Evolutionary conservation across 2,797 vertebrate species (phyloP), one percentile per base, ranked within the genome.

Genomic region (Pelodytes ibericus): DNA sequence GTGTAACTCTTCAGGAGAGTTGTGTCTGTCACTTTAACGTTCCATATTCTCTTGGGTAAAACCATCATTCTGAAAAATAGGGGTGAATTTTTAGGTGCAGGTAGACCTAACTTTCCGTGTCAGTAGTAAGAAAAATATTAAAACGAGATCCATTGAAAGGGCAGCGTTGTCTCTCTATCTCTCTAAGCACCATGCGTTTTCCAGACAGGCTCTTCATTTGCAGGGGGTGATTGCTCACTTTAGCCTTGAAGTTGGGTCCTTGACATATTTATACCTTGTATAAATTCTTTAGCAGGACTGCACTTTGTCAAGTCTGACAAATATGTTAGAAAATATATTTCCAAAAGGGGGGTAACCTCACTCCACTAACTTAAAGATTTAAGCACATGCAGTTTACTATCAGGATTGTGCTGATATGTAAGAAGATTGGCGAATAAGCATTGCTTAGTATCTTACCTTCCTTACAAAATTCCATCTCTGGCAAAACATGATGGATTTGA

Each of bases 241-340:
- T 80, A 80, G 81, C 81, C 79, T 84, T 81, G 83, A 82, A 84
- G 76, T 68, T 72, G 65, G 82, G 80, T 24, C 81, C 80, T 84
- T 84, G 85, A 84, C 87, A 85, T 86, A 84, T 87, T 84, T 83
- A 82, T 80, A 80, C 86, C 82, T 81, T 60, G 84, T 81, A 72
- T 79, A 86, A 89, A 88, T 87, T 83, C 86, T 86, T 86, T 82
- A 71, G 75, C 82, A 82, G 80, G 86, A 82, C 88, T 88, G 88
- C 75, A 81, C 86, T 89, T 89, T 85, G 88, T 88, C 88, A 88
- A 81, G 81, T 13, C 86, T 87, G 87, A 88, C 87, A 89, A 87
- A 87, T 85, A 71, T 83, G 53, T 78, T 82, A 73, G 83, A 82
- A 87, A 85, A 82, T 73, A 79, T 83, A 77, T 85, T 87, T 88